These are phyloP conservation scores for Pseudonaja textilis DNA, from an alignment of 2,113 vertebrate genomes.

Conservation along the genomic window DNA sequence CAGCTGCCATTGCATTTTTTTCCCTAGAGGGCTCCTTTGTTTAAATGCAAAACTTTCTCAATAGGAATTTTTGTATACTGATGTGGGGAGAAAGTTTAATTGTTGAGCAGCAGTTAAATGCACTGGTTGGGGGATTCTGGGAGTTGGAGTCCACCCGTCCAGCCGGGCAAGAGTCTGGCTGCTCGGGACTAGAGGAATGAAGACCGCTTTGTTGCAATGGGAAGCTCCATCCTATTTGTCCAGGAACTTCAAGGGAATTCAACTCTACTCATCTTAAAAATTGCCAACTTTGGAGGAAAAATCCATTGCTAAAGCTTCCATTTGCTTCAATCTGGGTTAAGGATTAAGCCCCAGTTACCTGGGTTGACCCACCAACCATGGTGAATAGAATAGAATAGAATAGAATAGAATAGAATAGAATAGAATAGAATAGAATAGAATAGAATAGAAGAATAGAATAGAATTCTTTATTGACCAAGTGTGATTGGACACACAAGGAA, in stretches of 20 bases:
- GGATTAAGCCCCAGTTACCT: not conserved
- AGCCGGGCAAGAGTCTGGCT: not conserved
- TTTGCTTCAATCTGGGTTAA: not conserved
- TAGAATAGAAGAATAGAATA: too few relatives aligned
- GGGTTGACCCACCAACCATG: not conserved
- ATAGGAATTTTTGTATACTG: not conserved
- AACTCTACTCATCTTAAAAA: not conserved
- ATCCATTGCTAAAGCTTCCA: not conserved
- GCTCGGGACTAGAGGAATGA: fast-evolving
- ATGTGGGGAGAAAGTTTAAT: not conserved
- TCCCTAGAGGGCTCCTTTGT: not conserved
- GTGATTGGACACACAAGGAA: too few relatives aligned
- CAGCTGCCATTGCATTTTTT: not conserved
- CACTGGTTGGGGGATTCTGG: not conserved
- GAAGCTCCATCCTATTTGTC: not conserved
- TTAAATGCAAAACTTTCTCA: not conserved
- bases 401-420: too few relatives aligned
- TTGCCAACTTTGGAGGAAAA: not conserved
- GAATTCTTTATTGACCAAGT: too few relatives aligned
- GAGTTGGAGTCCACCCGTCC: not conserved
- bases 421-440: too few relatives aligned
- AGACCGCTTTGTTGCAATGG: not conserved
- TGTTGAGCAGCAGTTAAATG: not conserved
- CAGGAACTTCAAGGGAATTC: not conserved
- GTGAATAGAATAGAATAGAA: too few relatives aligned